Evolutionary conservation across 1,140 invertebrate species (phyloP), one percentile per base, ranked within the genome.

Genomic region (Orius insidiosus): DNA sequence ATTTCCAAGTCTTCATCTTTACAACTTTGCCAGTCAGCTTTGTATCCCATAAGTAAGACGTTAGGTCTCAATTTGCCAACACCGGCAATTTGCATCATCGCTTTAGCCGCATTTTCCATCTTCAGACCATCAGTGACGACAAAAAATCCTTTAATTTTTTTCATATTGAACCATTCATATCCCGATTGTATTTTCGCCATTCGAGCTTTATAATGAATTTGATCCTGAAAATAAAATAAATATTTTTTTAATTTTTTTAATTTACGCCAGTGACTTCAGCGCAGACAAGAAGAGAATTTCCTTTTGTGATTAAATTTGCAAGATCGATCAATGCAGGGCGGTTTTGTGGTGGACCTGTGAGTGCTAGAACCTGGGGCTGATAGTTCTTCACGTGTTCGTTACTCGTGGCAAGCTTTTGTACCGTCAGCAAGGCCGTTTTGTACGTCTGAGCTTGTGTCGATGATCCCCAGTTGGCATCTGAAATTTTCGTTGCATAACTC

Each of bases 341-440:
- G 0, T 73, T 66, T 46, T 77, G 76, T 0, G 90, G 87, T 18
- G 75, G 61, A 1, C 93, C 94, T 5, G 78, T 75, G 15, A 98
- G 67, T 9, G 92, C 82, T 50, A 98, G 62, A 51, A 94, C 75
- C 57, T 85, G 80, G 0, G 93, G 94, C 62, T 83, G 78, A 63
- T 93, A 98, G 63, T 95, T 96, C 66, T 97, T 98, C 1, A 97
- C 89, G 59, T 98, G 93, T 55, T 96, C 89, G 31, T 81, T 78
- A 2, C 85, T 82, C 13, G 78, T 75, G 11, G 82, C 78, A 48
- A 97, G 61, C 53, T 78, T 80, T 50, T 80, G 69, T 2, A 85
- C 76, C n/a, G 84, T 79, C 34, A 79, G 75, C 1, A 97, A 58
- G 3, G 92, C 88, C 37, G 80, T 84, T 60, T 89, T 89, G 63